These are phyloP conservation scores for Octopus bimaculoides DNA, from an alignment of 1,140 invertebrate species.

Conservation along the genomic window DNA sequence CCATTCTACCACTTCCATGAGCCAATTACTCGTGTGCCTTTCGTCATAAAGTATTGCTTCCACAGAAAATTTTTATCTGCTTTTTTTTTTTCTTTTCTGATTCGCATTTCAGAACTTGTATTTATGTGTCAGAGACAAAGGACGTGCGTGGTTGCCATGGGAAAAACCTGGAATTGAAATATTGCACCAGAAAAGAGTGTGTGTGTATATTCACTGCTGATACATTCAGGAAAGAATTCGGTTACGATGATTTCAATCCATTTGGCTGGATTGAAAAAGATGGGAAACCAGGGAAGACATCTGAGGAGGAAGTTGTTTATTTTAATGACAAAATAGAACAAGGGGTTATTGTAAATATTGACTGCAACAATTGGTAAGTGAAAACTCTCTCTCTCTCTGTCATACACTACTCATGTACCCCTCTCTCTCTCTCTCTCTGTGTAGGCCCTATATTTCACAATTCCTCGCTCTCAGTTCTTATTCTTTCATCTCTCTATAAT, in stretches of 20 bases:
- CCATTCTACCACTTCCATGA: too few species aligned
- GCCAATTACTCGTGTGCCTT: too few species aligned
- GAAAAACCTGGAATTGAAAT: too few species aligned
- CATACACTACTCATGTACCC: not conserved
- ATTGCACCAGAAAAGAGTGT: not conserved
- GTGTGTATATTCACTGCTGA: conserved; percentile 17
- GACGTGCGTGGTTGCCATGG: too few species aligned
- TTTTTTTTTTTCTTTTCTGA: too few species aligned
- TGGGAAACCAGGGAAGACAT: conserved; percentile 13
- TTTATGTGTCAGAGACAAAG: too few species aligned
- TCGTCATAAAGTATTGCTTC: too few species aligned
- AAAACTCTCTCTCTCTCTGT: not conserved
- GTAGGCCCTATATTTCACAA: not conserved
- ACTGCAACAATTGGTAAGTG: conserved; percentile 20
- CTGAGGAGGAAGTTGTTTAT: conserved; percentile 6
- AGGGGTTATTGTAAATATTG: conserved; percentile 16
- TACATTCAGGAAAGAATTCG: conserved; percentile 12
- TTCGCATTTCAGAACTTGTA: too few species aligned
- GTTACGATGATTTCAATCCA: not conserved
- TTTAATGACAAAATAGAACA: conserved; percentile 18
- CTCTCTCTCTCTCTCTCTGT: not conserved
- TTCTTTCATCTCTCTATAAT: not conserved
- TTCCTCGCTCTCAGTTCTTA: not conserved
- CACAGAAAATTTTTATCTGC: too few species aligned
- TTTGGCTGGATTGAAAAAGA: conserved; percentile 24